These are phyloP conservation scores for Paralichthys olivaceus DNA, from an alignment of 2,113 vertebrate genomes.

Conservation along the genomic window DNA sequence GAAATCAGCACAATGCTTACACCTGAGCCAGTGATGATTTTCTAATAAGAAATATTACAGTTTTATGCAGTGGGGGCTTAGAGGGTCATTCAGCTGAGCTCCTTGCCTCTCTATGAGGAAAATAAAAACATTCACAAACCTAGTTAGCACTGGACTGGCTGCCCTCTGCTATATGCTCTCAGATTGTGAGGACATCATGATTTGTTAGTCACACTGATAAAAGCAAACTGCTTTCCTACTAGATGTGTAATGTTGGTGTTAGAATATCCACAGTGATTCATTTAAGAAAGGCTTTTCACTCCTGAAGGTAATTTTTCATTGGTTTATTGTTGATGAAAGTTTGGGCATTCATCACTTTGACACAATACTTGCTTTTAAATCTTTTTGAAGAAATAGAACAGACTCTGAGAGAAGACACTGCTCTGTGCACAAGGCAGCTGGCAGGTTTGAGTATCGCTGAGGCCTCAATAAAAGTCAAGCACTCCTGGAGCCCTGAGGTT, in stretches of 20 bases:
- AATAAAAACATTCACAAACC: neutral
- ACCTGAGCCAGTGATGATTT: constrained; percentile 1
- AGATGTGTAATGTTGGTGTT: neutral
- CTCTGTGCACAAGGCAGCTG: neutral
- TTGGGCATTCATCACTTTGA: neutral
- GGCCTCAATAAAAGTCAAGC: constrained; percentile 15
- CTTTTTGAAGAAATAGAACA: neutral
- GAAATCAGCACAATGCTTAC: neutral
- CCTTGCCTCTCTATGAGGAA: neutral
- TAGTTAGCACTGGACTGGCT: neutral
- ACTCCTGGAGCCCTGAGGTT: constrained; percentile 5
- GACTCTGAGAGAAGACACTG: neutral
- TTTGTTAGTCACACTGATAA: neutral
- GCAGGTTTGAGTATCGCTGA: neutral
- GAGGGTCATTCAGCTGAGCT: neutral
- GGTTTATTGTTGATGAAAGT: neutral
- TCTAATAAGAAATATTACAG: neutral
- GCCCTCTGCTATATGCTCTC: neutral
- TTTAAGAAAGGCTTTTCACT: neutral
- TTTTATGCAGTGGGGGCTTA: neutral
- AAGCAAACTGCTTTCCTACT: neutral
- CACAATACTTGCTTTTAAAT: neutral
- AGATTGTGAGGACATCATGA: neutral
- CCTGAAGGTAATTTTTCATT: neutral
- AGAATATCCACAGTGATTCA: neutral